Base-by-base conservation (phyloP, 2,888 invertebrate genomes). In the Cerastis rubricosa region DNA sequence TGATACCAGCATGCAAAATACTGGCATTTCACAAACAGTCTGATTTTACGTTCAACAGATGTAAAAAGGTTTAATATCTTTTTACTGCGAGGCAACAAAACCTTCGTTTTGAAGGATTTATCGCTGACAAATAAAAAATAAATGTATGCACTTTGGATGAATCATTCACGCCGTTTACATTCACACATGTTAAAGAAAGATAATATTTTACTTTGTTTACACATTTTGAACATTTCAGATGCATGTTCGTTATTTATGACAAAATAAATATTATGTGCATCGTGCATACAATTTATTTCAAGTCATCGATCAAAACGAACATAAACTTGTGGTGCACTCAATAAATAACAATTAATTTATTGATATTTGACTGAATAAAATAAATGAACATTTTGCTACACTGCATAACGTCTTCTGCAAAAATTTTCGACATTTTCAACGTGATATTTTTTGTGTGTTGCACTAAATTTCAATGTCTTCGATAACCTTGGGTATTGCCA, bases 31-130 rank as follows among this genome's bases (percentile, higher is more conserved):
- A 47, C 72, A 68, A 78, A 71, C 35, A 61, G 29, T 8, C 25
- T 63, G 69, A 59, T 75, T 80, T 70, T 70, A 80, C 47, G 47
- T 66, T 63, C 49, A 75, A 57, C 80, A 74, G 71, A 76, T 76
- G 71, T 75, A 79, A 72, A 70, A 76, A 74, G 78, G 43, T 69
- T 76, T 61, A 70, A 29, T 73, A 78, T 74, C 12, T 69, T 75
- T 83, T 78, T 73, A 86, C 66, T 47, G 71, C 70, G 40, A 80
- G 51, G 63, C 35, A 61, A 66, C 59, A 80, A 70, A 72, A 68
- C 66, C 66, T 66, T 65, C 61, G n/a, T 69, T 66, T 22, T 14
- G 43, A 29, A 57, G 25, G 54, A 75, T 84, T 84, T 84, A 74
- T 74, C 6, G 12, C 54, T 43, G 29, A 29, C 17, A 65, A 68